Evolutionary conservation across 1,140 invertebrate genomes (phyloP).

Genomic region (Papilio dardanus): DNA sequence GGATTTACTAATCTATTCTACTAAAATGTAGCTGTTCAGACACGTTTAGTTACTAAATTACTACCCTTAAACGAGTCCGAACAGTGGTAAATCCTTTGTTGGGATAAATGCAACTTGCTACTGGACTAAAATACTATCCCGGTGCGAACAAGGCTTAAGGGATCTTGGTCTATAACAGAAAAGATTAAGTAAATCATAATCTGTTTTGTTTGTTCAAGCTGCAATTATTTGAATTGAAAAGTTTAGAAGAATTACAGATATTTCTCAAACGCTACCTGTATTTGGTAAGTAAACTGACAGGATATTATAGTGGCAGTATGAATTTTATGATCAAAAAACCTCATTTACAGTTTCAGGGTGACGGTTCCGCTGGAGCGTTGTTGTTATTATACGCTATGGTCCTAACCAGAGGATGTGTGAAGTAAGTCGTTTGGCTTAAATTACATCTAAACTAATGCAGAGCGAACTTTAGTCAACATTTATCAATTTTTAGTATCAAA

Average conservation of each 20-base stretch:
- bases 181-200: not conserved
- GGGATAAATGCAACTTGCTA: too few relatives aligned
- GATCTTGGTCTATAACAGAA: conserved; percentile 25
- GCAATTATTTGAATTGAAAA: conserved; percentile 88
- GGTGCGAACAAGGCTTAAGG: too few relatives aligned
- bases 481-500: conserved; percentile 84
- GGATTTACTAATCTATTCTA: too few relatives aligned
- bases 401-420: conserved; percentile 85
- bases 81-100: too few relatives aligned
- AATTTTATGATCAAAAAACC: conserved; percentile 31
- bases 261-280: conserved; percentile 89
- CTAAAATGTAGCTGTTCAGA: too few relatives aligned
- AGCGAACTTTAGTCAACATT: too few relatives aligned
- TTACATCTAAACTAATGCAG: too few relatives aligned
- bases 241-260: conserved; percentile 87
- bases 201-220: conserved; percentile 83
- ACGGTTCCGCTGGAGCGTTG: conserved; percentile 88
- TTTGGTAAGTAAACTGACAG: conserved; percentile 85
- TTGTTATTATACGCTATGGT: conserved; percentile 89
- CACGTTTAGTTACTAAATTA: too few relatives aligned
- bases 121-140: too few relatives aligned
- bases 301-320: not conserved
- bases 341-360: conserved; percentile 89
- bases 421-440: too few relatives aligned
- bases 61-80: too few relatives aligned